phyloP scores from a whole-genome alignment of 2,888 invertebrate species.

The Diogma glabrata region DNA sequence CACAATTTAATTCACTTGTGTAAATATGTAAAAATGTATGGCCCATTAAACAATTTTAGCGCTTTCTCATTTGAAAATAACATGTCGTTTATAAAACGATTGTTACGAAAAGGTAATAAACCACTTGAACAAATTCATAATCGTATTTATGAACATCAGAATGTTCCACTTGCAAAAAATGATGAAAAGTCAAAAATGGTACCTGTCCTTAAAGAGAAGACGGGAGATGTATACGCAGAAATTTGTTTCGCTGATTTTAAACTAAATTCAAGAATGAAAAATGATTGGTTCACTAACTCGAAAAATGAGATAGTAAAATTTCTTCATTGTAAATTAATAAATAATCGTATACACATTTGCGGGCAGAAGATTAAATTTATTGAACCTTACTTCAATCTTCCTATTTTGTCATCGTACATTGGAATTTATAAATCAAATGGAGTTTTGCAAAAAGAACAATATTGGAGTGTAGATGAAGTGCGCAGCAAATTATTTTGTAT shows the following conservation, averaged over 20 bases:
- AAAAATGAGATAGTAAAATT: neutral
- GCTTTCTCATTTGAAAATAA: neutral
- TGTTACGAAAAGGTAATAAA: neutral
- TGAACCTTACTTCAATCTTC: neutral
- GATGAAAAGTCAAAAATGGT: neutral
- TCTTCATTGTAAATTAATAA: slow-evolving; percentile 1
- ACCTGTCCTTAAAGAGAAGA: too few species aligned
- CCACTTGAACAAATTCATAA: neutral
- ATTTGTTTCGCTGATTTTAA: too few species aligned
- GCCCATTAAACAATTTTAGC: neutral
- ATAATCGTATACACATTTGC: neutral
- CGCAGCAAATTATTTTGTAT: neutral
- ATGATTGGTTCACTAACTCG: neutral
- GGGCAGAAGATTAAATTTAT: neutral
- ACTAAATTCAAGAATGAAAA: too few species aligned
- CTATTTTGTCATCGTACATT: neutral
- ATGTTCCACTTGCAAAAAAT: neutral
- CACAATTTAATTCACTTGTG: neutral
- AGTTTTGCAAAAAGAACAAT: neutral
- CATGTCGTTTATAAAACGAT: slow-evolving; percentile 2
- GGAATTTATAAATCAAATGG: slow-evolving; percentile 1
- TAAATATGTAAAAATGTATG: slow-evolving; percentile 2
- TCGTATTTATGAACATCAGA: slow-evolving; percentile 1
- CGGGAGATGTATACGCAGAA: neutral
- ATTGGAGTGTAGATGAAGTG: neutral